Conservation (phyloP, 2,888 invertebrate species). For the Amphipyra berbera region DNA sequence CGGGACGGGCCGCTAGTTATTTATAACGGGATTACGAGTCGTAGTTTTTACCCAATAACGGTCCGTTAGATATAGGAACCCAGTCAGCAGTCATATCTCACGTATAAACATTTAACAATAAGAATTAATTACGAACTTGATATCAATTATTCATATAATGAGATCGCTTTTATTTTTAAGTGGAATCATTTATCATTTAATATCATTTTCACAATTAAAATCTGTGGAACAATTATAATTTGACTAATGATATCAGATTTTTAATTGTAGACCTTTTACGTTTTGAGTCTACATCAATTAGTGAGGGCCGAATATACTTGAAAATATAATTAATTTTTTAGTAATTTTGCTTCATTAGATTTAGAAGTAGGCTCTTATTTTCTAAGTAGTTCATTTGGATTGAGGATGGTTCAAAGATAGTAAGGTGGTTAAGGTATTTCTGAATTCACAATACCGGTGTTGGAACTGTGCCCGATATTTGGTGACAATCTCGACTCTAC, state of each 20-base stretch:
- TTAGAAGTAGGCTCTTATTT: not conserved
- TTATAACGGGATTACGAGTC: not conserved
- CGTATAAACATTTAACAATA: slow-evolving; percentile 9
- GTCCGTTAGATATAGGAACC: no score
- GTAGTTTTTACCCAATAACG: not conserved
- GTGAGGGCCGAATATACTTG: slow-evolving; percentile 13
- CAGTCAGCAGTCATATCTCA: no score
- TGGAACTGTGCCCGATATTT: slow-evolving; percentile 35
- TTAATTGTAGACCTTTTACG: slow-evolving; percentile 50
- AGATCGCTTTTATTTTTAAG: slow-evolving; percentile 48
- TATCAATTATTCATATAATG: slow-evolving; percentile 45
- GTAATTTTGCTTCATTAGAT: slow-evolving; percentile 23
- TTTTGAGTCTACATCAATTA: slow-evolving; percentile 38
- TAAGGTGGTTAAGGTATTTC: not conserved
- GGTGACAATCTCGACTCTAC: slow-evolving; percentile 34
- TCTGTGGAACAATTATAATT: slow-evolving; percentile 37
- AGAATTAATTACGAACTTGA: slow-evolving; percentile 29
- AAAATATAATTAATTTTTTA: slow-evolving; percentile 13
- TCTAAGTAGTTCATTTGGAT: no score
- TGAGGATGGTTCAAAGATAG: no score
- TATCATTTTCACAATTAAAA: slow-evolving; percentile 43
- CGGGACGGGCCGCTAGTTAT: no score
- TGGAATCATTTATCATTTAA: slow-evolving; percentile 44
- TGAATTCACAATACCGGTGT: slow-evolving; percentile 9
- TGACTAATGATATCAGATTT: slow-evolving; percentile 51